Evolutionary conservation across 1,140 invertebrate species (phyloP), one percentile per base, ranked within the genome.

Genomic region (Caenorhabditis elegans): DNA sequence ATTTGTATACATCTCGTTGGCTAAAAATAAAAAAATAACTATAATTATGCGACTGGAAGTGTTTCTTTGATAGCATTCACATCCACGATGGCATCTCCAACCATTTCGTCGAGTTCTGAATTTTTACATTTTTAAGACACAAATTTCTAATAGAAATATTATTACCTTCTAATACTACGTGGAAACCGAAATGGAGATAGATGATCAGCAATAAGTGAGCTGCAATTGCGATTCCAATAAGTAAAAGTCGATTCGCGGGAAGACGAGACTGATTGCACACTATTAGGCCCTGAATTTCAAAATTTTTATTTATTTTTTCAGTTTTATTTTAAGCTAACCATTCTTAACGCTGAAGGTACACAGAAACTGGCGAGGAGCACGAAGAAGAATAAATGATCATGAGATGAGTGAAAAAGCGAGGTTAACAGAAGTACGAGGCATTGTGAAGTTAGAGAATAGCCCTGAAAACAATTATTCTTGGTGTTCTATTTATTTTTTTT

Each of bases 131-230:
- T n/a, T n/a, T n/a, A n/a, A n/a, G n/a, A n/a, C n/a, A n/a, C n/a
- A n/a, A n/a, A n/a, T n/a, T n/a, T n/a, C n/a, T n/a, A n/a, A n/a
- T n/a, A n/a, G n/a, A n/a, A n/a, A n/a, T n/a, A n/a, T n/a, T n/a
- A n/a, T n/a, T 39, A 80, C 78, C 78, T 78, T 82, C 80, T 43
- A 82, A n/a, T n/a, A 82, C 51, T 1, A 82, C 80, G 36, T 82
- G 80, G 51, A 82, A 82, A 3, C 80, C 80, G 49, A 82, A 82
- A 39, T 82, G 80, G 34, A 82, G 75, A 36, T 82, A 82, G 31
- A 55, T 26, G 22, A 82, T 82, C 2, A 76, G 49, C 0, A 82
- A 22, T 36, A 82, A 47, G 51, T 82, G 75, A 26, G 75, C 51
- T 15, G 48, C 53, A 11, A 82, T 75, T 1, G 75, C 70, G 43